These are phyloP conservation scores for Altica lythri DNA, from an alignment of 2,888 invertebrate species.

Conservation along the genomic window DNA sequence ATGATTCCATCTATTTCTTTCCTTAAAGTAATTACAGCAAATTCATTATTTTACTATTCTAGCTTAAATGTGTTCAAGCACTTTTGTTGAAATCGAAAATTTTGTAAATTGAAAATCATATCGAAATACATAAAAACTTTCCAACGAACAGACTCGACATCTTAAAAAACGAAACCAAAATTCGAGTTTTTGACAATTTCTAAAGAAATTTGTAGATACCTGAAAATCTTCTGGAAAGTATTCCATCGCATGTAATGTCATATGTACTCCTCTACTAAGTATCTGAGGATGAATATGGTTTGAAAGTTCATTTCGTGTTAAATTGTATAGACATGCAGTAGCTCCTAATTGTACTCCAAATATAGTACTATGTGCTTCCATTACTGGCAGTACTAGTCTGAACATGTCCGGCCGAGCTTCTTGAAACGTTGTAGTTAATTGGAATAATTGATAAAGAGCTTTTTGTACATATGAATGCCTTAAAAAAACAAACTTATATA, in stretches of 20 bases:
- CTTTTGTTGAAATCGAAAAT: no score
- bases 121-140: no score
- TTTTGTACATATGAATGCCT: slow-evolving; percentile 69
- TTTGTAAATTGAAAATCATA: no score
- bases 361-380: slow-evolving; percentile 58
- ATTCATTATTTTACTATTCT: no score
- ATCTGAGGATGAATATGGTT: slow-evolving; percentile 67
- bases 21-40: no score
- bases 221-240: slow-evolving; percentile 67
- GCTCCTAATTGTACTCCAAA: slow-evolving; percentile 75
- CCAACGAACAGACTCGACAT: no score
- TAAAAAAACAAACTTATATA: slow-evolving; percentile 12
- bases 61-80: no score
- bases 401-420: slow-evolving; percentile 67
- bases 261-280: slow-evolving; percentile 64
- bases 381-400: slow-evolving; percentile 61
- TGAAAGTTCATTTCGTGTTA: slow-evolving; percentile 69
- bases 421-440: slow-evolving; percentile 56
- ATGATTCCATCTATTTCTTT: no score
- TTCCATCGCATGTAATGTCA: slow-evolving; percentile 71
- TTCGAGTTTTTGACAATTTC: no score
- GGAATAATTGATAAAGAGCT: slow-evolving; percentile 68
- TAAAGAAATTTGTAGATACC: no score
- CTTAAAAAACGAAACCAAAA: no score
- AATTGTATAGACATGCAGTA: slow-evolving; percentile 75